Evolutionary conservation across 2,113 vertebrate genomes (phyloP), one percentile per base, ranked within the genome.

Genomic region (Perca schrenkii): DNA sequence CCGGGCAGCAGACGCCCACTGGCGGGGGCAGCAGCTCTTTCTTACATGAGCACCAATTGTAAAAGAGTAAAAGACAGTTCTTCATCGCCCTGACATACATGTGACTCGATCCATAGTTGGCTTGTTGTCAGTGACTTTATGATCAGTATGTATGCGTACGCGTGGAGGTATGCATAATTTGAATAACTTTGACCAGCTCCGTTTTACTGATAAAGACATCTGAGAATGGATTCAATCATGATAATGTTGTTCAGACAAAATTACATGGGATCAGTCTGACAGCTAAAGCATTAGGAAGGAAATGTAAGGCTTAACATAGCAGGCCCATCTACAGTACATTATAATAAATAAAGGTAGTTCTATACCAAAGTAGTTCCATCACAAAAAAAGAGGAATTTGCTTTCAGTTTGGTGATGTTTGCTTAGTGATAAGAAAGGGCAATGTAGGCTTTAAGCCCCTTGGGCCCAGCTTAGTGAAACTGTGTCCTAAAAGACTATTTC

Each of bases 1-100:
- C 93, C 0, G 80, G 92, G 80, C 96, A 96, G 80, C 94, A 95
- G 89, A 88, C 92, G 0, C 87, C 95, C 0, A 85, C 89, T 15
- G 87, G 94, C 3, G 94, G 90, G 15, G 81, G 84, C 21, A 92
- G 90, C 75, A 22, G 93, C 19, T 78, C 95, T 0, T 96, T 97
- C 86, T 76, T 97, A 67, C 96, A 97, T 8, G 98, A 99, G 95
- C 96, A 98, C 94, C 97, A 97, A 93, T 93, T 99, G 92, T 98
- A 94, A 40, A 40, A 95, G 25, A 81, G 0, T 21, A 22, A 91
- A 76, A 88, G 83, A 83, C 77, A 80, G 53, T 63, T 82, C 65
- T 57, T 50, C 77, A 69, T 69, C 47, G 77, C 78, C 82, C 80
- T 77, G 87, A 74, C 82, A 58, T 79, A 83, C 57, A 74, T 49